Evolutionary conservation across 2,797 vertebrate genomes (phyloP).

Genomic region (Peromyscus attwateri): DNA sequence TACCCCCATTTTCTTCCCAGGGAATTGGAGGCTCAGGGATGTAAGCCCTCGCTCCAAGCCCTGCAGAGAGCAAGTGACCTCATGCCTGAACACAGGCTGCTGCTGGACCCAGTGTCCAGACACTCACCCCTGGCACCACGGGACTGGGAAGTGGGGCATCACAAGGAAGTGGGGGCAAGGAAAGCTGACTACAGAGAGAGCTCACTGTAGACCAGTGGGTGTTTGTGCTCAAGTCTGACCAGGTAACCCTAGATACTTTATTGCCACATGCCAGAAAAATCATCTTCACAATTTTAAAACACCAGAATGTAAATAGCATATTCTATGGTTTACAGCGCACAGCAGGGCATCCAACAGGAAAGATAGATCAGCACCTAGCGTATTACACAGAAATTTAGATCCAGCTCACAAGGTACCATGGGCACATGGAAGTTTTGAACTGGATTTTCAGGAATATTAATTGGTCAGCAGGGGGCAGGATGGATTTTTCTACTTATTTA

Average conservation of each 20-base stretch:
- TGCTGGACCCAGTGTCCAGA: neutral
- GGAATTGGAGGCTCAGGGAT: constrained; percentile 20
- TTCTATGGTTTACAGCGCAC: neutral
- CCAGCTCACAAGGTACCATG: neutral
- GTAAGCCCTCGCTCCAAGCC: neutral
- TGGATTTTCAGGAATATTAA: constrained; percentile 59
- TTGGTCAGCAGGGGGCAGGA: constrained; percentile 81
- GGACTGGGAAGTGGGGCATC: neutral
- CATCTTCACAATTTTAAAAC: neutral
- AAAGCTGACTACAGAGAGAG: neutral
- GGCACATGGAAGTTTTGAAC: neutral
- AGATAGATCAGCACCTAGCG: fast-evolving
- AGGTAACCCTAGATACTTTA: neutral
- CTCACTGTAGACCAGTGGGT: too few species aligned
- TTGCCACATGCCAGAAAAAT: neutral
- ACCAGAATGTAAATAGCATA: neutral
- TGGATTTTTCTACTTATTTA: constrained; percentile 77
- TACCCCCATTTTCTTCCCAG: constrained; percentile 61
- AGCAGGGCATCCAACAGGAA: neutral
- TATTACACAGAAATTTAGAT: neutral
- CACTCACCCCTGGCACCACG: neutral
- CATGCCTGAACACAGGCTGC: neutral
- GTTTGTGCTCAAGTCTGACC: neutral
- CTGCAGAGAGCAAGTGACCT: neutral
- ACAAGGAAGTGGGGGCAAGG: too few species aligned